These are phyloP conservation scores for Polyommatus icarus DNA, from an alignment of 2,888 invertebrate species.

Conservation along the genomic window DNA sequence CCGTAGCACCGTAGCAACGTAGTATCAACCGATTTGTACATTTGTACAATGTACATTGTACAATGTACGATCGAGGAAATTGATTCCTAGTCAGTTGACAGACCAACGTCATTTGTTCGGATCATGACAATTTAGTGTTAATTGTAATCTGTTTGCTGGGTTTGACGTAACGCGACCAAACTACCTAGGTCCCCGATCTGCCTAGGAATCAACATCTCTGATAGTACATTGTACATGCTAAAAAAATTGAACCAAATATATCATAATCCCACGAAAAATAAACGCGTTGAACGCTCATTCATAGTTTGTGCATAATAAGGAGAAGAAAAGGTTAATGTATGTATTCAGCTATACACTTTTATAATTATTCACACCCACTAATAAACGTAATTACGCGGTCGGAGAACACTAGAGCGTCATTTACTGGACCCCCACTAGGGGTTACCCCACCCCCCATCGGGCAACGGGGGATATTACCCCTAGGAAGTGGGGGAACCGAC, in stretches of 20 bases:
- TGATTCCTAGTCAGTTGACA: no score
- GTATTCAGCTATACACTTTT: slow-evolving; percentile 18
- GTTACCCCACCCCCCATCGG: neutral
- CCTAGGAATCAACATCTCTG: no score
- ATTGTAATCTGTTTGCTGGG: no score
- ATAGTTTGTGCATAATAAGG: neutral
- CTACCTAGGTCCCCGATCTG: no score
- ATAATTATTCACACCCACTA: slow-evolving; percentile 29
- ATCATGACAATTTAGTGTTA: no score
- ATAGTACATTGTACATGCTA: no score
- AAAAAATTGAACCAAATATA: neutral
- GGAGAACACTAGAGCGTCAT: slow-evolving; percentile 20
- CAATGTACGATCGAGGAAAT: no score
- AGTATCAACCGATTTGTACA: no score
- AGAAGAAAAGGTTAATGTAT: slow-evolving; percentile 1
- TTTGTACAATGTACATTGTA: no score
- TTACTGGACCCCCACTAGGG: neutral
- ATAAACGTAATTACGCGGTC: slow-evolving; percentile 27
- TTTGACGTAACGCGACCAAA: no score
- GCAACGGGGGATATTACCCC: neutral
- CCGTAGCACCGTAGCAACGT: no score
- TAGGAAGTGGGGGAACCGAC: neutral
- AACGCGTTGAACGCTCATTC: neutral
- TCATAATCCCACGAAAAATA: neutral
- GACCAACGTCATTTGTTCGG: no score